Evolutionary conservation across 2,888 invertebrate species (phyloP).

Genomic region (Drosophila cognata): DNA sequence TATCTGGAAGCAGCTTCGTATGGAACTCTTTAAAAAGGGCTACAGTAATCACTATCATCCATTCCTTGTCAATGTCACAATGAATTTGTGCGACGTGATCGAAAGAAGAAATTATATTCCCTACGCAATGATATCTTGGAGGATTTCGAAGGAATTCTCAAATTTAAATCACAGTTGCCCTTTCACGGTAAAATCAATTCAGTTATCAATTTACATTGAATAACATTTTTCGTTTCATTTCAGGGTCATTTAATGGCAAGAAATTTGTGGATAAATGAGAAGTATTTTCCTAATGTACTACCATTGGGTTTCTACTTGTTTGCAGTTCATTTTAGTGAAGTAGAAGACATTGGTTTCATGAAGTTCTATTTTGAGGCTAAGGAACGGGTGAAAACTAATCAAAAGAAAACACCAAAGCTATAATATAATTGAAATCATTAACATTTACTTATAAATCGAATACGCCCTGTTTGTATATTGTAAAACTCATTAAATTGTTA

Average conservation of each 20-base stretch:
- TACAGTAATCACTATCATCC: conserved; percentile 57
- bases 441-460: not conserved
- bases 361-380: conserved; percentile 30
- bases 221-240: not conserved
- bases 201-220: not conserved
- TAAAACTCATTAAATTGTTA: not conserved
- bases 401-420: not conserved
- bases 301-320: conserved; percentile 27
- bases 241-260: conserved; percentile 35
- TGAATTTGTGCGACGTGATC: conserved; percentile 55
- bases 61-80: conserved; percentile 41
- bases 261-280: conserved; percentile 23
- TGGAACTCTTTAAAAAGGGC: conserved; percentile 41
- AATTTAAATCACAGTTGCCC: conserved; percentile 58
- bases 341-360: conserved; percentile 11
- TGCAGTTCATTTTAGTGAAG: not conserved
- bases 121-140: conserved; percentile 29
- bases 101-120: conserved; percentile 31
- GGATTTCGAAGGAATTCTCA: conserved; percentile 19
- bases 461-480: not conserved
- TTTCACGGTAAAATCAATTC: conserved; percentile 10
- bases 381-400: conserved; percentile 10
- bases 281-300: conserved; percentile 7
- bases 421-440: not conserved
- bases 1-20: conserved; percentile 5